A percentile compares a stretch with the other conserved stretches of the same genome.
Evolutionary conservation across 2,113 vertebrate genomes (phyloP).

Genomic region (Canis aureus): DNA sequence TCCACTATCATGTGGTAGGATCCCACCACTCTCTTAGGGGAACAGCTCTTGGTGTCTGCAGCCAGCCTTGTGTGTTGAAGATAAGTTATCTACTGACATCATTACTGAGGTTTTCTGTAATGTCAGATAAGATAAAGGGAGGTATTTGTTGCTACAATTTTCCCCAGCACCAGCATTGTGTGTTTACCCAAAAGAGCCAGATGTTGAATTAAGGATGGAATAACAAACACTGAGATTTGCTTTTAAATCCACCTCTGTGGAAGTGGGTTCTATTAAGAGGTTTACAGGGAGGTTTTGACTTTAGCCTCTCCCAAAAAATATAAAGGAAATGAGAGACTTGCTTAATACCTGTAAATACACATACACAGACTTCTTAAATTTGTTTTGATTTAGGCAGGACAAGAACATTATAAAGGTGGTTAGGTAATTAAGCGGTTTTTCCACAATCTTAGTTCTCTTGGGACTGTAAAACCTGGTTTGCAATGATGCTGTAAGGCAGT

Average conservation of each 20-base stretch:
- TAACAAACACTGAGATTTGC: slow-evolving; percentile 57
- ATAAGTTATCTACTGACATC: not conserved
- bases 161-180: not conserved
- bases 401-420: not conserved
- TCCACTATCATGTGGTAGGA: not conserved
- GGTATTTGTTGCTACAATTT: slow-evolving; percentile 24
- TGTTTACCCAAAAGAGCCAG: slow-evolving; percentile 9
- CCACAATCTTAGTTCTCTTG: not conserved
- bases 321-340: not conserved
- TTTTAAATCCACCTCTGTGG: slow-evolving; percentile 52
- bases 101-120: not conserved
- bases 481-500: not conserved
- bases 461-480: not conserved
- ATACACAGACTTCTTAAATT: not conserved
- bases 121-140: not conserved
- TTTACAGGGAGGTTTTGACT: slow-evolving; percentile 53
- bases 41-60: not conserved
- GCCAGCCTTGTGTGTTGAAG: accelerated
- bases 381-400: slow-evolving; percentile 3
- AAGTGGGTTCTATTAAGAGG: slow-evolving; percentile 1
- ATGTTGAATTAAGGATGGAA: slow-evolving; percentile 59
- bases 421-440: not conserved
- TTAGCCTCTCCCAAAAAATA: not conserved
- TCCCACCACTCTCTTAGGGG: not conserved
- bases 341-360: not conserved